Percentiles rank a stretch among this genome's conserved stretches.
Evolutionary conservation across 1,140 invertebrate genomes (phyloP).

Genomic region (Apis florea): DNA sequence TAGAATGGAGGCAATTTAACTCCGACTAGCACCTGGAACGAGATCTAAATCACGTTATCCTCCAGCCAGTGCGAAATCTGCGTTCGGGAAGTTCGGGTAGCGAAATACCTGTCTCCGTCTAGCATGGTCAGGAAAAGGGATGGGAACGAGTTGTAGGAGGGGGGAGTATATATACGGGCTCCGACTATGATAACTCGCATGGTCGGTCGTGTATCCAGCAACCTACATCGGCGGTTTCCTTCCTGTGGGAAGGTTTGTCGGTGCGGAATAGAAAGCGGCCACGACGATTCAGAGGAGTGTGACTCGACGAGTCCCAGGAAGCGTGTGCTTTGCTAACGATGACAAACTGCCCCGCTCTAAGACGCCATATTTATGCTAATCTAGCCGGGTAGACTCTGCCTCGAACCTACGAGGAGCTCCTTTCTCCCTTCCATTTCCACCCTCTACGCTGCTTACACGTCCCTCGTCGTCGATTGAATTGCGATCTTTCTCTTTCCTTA

Average conservation of each 20-base stretch:
- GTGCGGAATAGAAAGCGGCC: constrained; percentile 67
- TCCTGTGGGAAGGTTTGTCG: constrained; percentile 61
- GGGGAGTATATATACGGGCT: background rate
- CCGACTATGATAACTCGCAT: constrained; percentile 25
- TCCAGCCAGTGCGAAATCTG: constrained; percentile 49
- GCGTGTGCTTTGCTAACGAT: constrained; percentile 81
- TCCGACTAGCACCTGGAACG: constrained; percentile 23
- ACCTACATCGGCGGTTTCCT: constrained; percentile 69
- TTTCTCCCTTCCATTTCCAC: constrained; percentile 37
- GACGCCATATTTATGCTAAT: constrained; percentile 81
- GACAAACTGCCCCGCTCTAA: constrained; percentile 79
- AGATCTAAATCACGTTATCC: constrained; percentile 52
- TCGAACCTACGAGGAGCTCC: constrained; percentile 47
- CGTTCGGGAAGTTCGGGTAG: constrained; percentile 62
- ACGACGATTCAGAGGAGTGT: constrained; percentile 72
- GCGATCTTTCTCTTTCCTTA: background rate
- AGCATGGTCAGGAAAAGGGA: constrained; percentile 22
- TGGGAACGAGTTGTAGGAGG: constrained; percentile 15
- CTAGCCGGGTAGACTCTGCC: constrained; percentile 65
- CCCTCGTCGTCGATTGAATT: background rate
- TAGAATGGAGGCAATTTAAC: constrained; percentile 12
- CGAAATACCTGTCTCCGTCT: constrained; percentile 62
- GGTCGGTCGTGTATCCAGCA: constrained; percentile 51
- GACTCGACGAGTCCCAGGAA: constrained; percentile 78
- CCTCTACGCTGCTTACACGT: background rate